Conservation (phyloP, 2,113 vertebrate species). For the Verasper variegatus region DNA sequence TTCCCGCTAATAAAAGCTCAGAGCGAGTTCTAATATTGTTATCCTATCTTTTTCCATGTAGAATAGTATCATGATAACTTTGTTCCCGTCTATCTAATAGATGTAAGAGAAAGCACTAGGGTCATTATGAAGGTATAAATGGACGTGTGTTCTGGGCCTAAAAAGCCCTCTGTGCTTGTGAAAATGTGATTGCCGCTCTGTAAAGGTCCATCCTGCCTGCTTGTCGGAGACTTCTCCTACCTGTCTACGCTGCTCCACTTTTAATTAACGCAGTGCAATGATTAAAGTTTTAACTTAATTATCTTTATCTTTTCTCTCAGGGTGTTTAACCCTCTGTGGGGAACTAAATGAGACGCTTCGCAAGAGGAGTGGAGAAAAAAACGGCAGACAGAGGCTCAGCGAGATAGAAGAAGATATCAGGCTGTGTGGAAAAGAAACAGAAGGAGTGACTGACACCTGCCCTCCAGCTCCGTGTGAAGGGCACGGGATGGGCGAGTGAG, state of each 20-base stretch:
- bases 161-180: conserved; percentile 56
- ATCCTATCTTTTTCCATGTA: conserved; percentile 36
- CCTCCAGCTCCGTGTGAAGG: conserved; percentile 71
- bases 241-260: conserved; percentile 71
- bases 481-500: conserved; percentile 64
- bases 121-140: conserved; percentile 57
- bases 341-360: conserved; percentile 74
- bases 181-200: conserved; percentile 66
- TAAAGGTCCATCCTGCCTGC: conserved; percentile 58
- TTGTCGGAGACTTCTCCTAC: conserved; percentile 61
- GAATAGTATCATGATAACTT: conserved; percentile 50
- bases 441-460: conserved; percentile 75
- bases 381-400: conserved; percentile 40
- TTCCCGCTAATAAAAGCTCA: conserved; percentile 43
- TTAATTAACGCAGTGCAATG: conserved; percentile 81
- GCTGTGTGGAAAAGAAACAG: conserved; percentile 4
- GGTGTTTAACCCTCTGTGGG: conserved; percentile 70
- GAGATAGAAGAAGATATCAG: conserved; percentile 69
- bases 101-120: conserved; percentile 41
- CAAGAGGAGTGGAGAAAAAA: conserved; percentile 48
- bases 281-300: conserved; percentile 85
- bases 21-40: conserved; percentile 42
- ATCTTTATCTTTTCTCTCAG: conserved; percentile 83
- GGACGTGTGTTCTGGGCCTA: conserved; percentile 38
- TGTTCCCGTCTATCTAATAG: conserved; percentile 48